Percentiles rank a stretch among this genome's conserved stretches.
Evolutionary conservation across 2,888 invertebrate species (phyloP).

Genomic region (Bombyx huttoni): DNA sequence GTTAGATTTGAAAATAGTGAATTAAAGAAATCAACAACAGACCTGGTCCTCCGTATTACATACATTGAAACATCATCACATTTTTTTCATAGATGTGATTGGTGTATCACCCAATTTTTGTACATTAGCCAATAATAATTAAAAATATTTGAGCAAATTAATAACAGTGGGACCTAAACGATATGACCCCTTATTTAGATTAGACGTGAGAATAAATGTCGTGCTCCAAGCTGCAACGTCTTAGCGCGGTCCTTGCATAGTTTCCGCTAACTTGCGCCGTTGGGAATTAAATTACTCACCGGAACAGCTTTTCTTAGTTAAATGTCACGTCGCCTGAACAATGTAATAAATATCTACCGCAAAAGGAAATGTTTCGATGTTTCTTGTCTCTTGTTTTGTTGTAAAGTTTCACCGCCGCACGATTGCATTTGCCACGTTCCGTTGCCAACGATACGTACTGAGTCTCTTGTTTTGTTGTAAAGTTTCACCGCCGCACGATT

Average conservation of each 20-base stretch:
- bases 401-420: slow-evolving; percentile 23
- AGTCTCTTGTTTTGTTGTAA: slow-evolving; percentile 16
- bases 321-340: slow-evolving; percentile 32
- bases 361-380: slow-evolving; percentile 28
- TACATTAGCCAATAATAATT: too few species aligned
- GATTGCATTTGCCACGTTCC: slow-evolving; percentile 24
- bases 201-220: slow-evolving; percentile 34
- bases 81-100: too few species aligned
- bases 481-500: slow-evolving; percentile 28
- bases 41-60: too few species aligned
- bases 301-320: slow-evolving; percentile 48
- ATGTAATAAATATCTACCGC: slow-evolving; percentile 27
- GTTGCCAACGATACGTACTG: slow-evolving; percentile 6
- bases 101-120: too few species aligned
- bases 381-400: slow-evolving; percentile 15
- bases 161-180: background rate
- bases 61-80: too few species aligned
- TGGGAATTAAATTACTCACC: slow-evolving; percentile 50
- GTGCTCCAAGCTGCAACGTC: slow-evolving; percentile 34
- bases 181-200: slow-evolving; percentile 31
- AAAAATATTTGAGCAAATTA: too few species aligned
- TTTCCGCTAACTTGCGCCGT: slow-evolving; percentile 35
- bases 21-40: too few species aligned
- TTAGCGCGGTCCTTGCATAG: slow-evolving; percentile 38
- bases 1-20: too few species aligned